Base-by-base conservation (phyloP, 2,888 invertebrate species). In the Coelinius sp. region DNA sequence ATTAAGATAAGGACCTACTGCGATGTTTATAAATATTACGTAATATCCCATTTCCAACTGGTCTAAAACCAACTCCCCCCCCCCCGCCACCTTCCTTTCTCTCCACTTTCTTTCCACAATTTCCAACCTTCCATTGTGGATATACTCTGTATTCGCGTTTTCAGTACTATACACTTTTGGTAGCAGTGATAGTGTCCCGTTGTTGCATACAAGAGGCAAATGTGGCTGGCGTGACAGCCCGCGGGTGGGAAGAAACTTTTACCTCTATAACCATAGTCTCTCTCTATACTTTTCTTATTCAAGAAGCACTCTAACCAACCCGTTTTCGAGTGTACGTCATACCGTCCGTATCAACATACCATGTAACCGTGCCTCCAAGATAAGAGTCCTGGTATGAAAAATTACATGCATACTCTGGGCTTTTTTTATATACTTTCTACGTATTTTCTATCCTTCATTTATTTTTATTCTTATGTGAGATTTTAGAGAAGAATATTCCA, bases 1-100 rank as follows among this genome's bases (percentile, higher is more conserved):
- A 82, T 83, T 83, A 83, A 83, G 83, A 84, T 83, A 83, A 82
- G 81, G 76, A 65, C 70, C 22, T 14, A 41, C 71, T 59, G 63
- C 76, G 76, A 79, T 82, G 79, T 83, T 82, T 82, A 80, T 82
- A 81, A 79, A 79, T 80, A 81, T 83, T 77, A 63, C 24, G 41
- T 63, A 63, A 56, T 44, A 44, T 17, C 25, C 25, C 44, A n/a
- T 63, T 63, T 38, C 20, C 38, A 59, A 62, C 22, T 6, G 14
- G 8, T 44, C 53, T 41, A 41, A 38, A 41, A 63, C 31, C 35
- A 59, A 31, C 59, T 31, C 31, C 35, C 24, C 20, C 24, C n/a
- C n/a, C n/a, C n/a, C n/a, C n/a, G n/a, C n/a, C n/a, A n/a, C n/a
- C n/a, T n/a, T n/a, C n/a, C n/a, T n/a, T n/a, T n/a, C n/a, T n/a